phyloP scores from a whole-genome alignment of 2,113 vertebrate genomes.

The Notechis scutatus region DNA sequence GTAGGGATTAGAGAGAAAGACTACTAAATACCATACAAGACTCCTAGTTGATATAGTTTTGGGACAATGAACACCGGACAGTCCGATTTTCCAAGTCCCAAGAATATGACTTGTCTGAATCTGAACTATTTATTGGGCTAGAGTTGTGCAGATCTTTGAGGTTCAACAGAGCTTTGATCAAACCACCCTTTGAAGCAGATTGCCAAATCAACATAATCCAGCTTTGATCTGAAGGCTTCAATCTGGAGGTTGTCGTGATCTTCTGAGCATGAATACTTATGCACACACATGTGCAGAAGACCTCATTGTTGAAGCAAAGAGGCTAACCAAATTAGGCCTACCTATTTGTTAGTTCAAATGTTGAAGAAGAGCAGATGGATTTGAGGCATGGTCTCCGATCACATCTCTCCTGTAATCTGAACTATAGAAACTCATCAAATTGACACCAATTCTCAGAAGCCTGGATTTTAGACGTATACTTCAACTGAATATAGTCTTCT shows the following conservation, averaged over 20 bases:
- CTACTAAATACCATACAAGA: constrained; percentile 4
- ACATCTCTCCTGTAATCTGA: neutral
- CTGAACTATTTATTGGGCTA: neutral
- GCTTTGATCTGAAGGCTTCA: neutral
- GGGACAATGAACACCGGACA: neutral
- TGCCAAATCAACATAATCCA: neutral
- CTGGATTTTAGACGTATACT: neutral
- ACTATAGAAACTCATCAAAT: neutral
- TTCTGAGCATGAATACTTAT: neutral
- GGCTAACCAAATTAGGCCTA: neutral
- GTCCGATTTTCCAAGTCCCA: too few species aligned
- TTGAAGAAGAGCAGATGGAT: neutral
- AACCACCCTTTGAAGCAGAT: neutral
- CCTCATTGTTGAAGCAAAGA: neutral
- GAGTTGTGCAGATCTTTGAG: neutral
- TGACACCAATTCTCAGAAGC: neutral
- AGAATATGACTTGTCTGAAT: neutral
- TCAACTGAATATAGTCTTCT: neutral
- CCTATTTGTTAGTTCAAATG: neutral
- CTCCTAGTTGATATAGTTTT: neutral
- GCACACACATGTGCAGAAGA: neutral
- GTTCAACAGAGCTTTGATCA: neutral
- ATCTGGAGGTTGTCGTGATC: neutral
- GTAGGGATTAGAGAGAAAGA: constrained; percentile 34
- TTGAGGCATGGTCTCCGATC: neutral